These are phyloP conservation scores for Hirtodrosophila cameraria DNA, from an alignment of 2,888 invertebrate genomes.

Conservation along the genomic window DNA sequence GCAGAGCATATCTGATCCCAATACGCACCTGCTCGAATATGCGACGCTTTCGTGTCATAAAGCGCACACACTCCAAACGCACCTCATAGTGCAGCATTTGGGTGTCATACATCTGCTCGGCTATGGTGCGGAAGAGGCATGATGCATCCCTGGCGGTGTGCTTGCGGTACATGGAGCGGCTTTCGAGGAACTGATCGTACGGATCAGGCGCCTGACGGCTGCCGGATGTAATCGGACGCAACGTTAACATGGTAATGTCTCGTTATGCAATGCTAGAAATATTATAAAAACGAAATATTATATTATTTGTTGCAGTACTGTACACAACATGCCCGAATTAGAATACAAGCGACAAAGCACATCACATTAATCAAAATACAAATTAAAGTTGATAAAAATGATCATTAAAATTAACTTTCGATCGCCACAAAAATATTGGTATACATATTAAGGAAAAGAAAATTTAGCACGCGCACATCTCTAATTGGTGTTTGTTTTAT, in stretches of 20 bases:
- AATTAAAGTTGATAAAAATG: neutral
- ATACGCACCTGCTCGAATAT: constrained; percentile 87
- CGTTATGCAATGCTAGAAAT: neutral
- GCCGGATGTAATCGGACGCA: constrained; percentile 83
- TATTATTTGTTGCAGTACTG: no score
- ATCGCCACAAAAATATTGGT: neutral
- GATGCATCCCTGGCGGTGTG: constrained; percentile 94
- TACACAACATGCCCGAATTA: no score
- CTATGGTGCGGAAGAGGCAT: constrained; percentile 94
- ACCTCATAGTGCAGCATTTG: constrained; percentile 91
- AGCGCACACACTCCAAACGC: constrained; percentile 89
- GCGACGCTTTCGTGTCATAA: constrained; percentile 87
- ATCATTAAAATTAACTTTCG: no score
- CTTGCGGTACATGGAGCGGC: constrained; percentile 93
- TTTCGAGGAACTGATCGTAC: constrained; percentile 91
- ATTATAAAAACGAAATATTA: neutral
- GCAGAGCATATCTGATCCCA: no score
- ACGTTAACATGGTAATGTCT: constrained; percentile 36
- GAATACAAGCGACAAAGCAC: no score
- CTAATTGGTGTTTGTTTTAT: constrained; percentile 10
- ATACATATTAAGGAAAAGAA: neutral
- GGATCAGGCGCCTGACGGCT: constrained; percentile 84
- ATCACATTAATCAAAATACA: no score
- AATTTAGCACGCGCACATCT: constrained; percentile 22
- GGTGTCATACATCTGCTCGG: constrained; percentile 90